phyloP scores from a whole-genome alignment of 2,888 invertebrate species.

The Zaprionus bogoriensis region DNA sequence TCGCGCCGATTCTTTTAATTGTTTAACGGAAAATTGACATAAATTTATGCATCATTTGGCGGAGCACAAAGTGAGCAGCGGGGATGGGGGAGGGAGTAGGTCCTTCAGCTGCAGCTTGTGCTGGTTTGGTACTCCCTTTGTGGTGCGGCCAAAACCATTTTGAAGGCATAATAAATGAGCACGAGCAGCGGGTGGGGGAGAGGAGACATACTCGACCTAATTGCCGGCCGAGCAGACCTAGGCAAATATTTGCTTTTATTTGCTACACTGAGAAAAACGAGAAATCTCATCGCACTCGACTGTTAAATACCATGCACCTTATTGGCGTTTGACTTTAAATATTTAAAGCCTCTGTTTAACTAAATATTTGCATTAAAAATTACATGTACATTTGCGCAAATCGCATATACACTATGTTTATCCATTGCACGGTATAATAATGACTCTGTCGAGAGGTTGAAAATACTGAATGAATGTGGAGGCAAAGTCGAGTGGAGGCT shows the following conservation, averaged over 20 bases:
- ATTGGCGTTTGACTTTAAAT: no score
- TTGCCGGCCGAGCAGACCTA: constrained; percentile 31
- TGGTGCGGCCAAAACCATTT: constrained; percentile 26
- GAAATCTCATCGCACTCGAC: constrained; percentile 10
- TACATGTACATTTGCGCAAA: no score
- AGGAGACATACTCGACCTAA: constrained; percentile 45
- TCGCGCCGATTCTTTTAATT: constrained; percentile 50
- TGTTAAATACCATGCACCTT: no score
- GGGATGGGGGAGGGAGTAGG: neutral
- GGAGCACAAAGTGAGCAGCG: constrained; percentile 29
- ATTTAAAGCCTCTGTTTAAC: no score
- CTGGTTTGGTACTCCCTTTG: constrained; percentile 13
- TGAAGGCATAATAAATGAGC: constrained; percentile 48
- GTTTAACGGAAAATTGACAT: constrained; percentile 69
- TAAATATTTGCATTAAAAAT: no score
- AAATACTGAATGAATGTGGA: neutral
- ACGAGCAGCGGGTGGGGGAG: no score
- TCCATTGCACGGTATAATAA: no score
- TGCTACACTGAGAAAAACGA: constrained; percentile 32
- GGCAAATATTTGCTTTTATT: constrained; percentile 41
- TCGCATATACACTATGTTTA: no score
- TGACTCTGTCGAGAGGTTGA: no score
- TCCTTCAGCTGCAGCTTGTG: neutral
- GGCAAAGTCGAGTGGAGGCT: neutral
- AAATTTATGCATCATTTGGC: constrained; percentile 64